phyloP scores from a whole-genome alignment of 2,888 invertebrate species.

The Podotricha telesiphe region DNA sequence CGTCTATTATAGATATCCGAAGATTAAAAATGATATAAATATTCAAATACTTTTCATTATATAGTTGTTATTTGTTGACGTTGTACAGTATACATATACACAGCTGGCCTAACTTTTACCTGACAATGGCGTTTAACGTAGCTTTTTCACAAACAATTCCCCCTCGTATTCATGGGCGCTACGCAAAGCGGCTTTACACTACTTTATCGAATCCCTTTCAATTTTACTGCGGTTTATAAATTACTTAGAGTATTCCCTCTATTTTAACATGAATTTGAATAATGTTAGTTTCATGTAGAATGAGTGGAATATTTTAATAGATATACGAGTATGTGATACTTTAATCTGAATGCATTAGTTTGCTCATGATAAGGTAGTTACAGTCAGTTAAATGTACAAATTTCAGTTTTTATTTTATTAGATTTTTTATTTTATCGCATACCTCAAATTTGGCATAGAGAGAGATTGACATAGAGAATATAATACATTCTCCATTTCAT shows the following conservation, averaged over 20 bases:
- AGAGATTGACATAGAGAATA: no score
- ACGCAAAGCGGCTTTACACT: conserved; percentile 45
- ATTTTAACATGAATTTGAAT: conserved; percentile 10
- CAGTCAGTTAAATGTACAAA: no score
- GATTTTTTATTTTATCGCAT: no score
- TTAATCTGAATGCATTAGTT: background rate
- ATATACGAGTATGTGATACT: background rate
- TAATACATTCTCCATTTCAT: no score
- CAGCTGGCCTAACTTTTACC: conserved; percentile 38
- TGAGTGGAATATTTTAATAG: background rate
- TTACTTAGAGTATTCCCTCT: conserved; percentile 15
- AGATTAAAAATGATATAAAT: background rate
- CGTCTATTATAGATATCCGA: no score
- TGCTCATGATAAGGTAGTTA: no score
- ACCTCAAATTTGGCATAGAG: no score
- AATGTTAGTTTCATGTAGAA: conserved; percentile 2
- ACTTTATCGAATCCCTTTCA: conserved; percentile 45
- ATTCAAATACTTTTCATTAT: background rate
- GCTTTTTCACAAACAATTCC: conserved; percentile 41
- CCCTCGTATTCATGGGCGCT: conserved; percentile 41
- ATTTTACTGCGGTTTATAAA: conserved; percentile 45
- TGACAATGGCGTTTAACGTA: conserved; percentile 44
- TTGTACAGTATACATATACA: conserved; percentile 4
- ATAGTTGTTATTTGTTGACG: background rate
- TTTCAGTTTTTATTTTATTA: no score